Evolutionary conservation across 1,140 invertebrate genomes (phyloP).

Genomic region (Psix sp.): DNA sequence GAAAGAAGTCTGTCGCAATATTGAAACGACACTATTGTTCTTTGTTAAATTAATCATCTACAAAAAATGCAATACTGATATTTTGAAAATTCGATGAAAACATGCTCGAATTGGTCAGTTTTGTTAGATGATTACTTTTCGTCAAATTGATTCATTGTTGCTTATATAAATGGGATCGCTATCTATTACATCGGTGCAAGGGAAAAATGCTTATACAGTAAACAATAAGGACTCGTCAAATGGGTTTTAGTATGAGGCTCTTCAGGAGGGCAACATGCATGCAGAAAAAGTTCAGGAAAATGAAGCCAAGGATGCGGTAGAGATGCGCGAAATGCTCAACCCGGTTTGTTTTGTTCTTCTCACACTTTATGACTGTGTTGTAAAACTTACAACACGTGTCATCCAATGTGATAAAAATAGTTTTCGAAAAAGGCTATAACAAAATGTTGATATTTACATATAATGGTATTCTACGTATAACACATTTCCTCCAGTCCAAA

Average conservation of each 20-base stretch:
- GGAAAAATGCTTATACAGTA: constrained; percentile 29
- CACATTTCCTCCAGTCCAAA: no score
- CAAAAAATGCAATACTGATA: no score
- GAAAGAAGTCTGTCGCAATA: no score
- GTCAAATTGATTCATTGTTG: constrained; percentile 7
- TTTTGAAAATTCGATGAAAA: no score
- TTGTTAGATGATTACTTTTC: not conserved
- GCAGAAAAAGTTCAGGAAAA: constrained; percentile 71
- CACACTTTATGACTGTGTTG: constrained; percentile 12
- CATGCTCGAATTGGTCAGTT: no score
- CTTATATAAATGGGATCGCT: constrained; percentile 28
- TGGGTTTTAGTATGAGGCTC: constrained; percentile 76
- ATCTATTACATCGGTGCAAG: constrained; percentile 17
- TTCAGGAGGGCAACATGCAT: constrained; percentile 74
- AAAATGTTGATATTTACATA: no score
- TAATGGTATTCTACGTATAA: no score
- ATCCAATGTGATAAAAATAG: no score
- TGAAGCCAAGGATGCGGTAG: constrained; percentile 70
- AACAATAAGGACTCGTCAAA: constrained; percentile 59
- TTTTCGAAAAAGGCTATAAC: no score
- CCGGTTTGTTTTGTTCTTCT: constrained; percentile 71
- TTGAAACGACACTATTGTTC: no score
- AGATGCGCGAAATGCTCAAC: constrained; percentile 72
- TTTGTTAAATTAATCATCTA: no score
- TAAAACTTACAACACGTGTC: no score